Evolutionary conservation across 2,113 vertebrate genomes (phyloP).

Genomic region (Thamnaconus septentrionalis): DNA sequence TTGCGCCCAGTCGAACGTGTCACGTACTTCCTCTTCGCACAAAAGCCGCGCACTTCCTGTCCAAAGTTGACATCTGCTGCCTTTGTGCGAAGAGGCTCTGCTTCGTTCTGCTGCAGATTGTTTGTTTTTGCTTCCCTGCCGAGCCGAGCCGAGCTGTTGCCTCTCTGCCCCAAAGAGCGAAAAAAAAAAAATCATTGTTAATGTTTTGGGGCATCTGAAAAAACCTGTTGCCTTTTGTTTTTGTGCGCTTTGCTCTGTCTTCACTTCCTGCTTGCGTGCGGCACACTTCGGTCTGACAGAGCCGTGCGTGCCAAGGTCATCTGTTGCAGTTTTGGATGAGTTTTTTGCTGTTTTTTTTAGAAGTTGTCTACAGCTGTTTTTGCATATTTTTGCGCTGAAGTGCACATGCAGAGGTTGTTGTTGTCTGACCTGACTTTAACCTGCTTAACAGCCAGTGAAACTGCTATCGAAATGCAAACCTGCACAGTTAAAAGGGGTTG

Average conservation of each 20-base stretch:
- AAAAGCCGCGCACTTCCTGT: constrained; percentile 64
- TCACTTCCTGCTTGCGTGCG: constrained; percentile 63
- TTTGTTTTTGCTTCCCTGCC: constrained; percentile 44
- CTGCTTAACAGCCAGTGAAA: no score
- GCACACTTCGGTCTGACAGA: constrained; percentile 19
- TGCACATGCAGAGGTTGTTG: not conserved
- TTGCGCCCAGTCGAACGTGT: constrained; percentile 31
- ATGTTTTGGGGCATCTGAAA: constrained; percentile 10
- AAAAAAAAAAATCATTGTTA: constrained; percentile 33
- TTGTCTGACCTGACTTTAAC: no score
- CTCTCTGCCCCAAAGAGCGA: constrained; percentile 33
- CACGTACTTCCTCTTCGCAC: constrained; percentile 49
- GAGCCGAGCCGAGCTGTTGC: constrained; percentile 18
- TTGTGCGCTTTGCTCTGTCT: constrained; percentile 42
- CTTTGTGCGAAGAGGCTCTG: constrained; percentile 39
- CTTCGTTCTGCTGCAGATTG: constrained; percentile 26
- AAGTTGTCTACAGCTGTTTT: not conserved
- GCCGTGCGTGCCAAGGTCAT: constrained; percentile 13
- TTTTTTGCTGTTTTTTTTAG: not conserved
- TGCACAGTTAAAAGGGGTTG: no score
- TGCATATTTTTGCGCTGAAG: not conserved
- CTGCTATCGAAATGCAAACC: no score
- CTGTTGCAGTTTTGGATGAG: constrained; percentile 29
- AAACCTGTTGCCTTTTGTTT: constrained; percentile 33
- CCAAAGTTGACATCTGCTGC: constrained; percentile 58